phyloP scores from a whole-genome alignment of 2,888 invertebrate genomes.

The Nematopogon swammerdamellus region DNA sequence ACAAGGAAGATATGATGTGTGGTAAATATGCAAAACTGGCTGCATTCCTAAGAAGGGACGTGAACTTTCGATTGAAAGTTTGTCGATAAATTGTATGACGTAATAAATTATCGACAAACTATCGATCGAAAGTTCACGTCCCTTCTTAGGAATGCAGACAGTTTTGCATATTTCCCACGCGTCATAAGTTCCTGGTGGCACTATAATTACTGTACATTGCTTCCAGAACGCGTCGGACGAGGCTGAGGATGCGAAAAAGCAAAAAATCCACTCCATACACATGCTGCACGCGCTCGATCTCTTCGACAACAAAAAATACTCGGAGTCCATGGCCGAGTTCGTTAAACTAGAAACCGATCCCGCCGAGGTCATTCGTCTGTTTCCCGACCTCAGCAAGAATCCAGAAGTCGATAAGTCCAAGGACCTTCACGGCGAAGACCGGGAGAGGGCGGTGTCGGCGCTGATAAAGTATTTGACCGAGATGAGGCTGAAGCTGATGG shows the following conservation, averaged over 20 bases:
- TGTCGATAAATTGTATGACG: too few species aligned
- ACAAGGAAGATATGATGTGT: too few species aligned
- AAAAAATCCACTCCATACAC: conserved; percentile 84
- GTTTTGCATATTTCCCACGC: too few species aligned
- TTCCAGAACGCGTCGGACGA: conserved; percentile 80
- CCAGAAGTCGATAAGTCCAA: conserved; percentile 17
- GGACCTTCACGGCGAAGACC: conserved; percentile 74
- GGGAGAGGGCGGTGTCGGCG: conserved; percentile 84
- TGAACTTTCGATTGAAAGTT: too few species aligned
- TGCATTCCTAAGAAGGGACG: too few species aligned
- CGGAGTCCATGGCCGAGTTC: conserved; percentile 90
- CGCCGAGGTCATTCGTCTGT: conserved; percentile 90
- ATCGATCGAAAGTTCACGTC: too few species aligned
- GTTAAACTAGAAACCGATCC: conserved; percentile 89
- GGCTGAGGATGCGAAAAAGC: conserved; percentile 73
- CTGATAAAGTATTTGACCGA: conserved; percentile 88
- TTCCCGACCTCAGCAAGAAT: conserved; percentile 78
- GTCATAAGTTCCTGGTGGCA: too few species aligned
- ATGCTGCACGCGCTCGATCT: conserved; percentile 87
- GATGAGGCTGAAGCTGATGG: conserved; percentile 58
- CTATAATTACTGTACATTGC: conserved; percentile 6
- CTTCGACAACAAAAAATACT: conserved; percentile 84
- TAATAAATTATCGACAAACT: too few species aligned
- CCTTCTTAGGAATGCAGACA: too few species aligned
- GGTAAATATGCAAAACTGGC: too few species aligned